phyloP scores from a whole-genome alignment of 1,140 invertebrate species.

The Lasaia peninsularis region DNA sequence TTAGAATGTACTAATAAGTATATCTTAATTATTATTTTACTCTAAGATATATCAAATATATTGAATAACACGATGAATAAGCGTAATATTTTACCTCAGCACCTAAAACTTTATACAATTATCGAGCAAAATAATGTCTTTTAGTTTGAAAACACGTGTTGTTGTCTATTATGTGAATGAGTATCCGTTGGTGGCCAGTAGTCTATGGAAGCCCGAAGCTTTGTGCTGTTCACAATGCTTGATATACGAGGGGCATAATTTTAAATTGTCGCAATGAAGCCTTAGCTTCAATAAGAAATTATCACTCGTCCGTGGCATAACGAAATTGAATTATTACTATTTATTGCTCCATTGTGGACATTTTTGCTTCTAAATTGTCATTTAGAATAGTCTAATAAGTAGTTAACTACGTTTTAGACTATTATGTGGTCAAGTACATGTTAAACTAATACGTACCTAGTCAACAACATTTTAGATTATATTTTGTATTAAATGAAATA shows the following conservation, averaged over 20 bases:
- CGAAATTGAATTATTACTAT: constrained; percentile 74
- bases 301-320: constrained; percentile 71
- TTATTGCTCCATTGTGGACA: constrained; percentile 38
- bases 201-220: constrained; percentile 56
- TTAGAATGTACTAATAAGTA: too few species aligned
- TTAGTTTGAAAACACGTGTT: constrained; percentile 71
- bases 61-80: too few species aligned
- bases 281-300: constrained; percentile 64
- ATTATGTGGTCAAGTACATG: too few species aligned
- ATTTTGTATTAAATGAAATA: too few species aligned
- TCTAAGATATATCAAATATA: too few species aligned
- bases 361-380: constrained; percentile 15
- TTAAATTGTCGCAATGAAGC: constrained; percentile 62
- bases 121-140: constrained; percentile 32
- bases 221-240: constrained; percentile 72
- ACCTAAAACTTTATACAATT: background rate
- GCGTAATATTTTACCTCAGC: background rate
- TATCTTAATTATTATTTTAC: too few species aligned
- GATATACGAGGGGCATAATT: constrained; percentile 72
- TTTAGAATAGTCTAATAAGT: background rate
- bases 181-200: constrained; percentile 49
- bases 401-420: too few species aligned
- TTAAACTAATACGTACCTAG: too few species aligned
- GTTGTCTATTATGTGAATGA: constrained; percentile 66
- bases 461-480: too few species aligned